Evolutionary conservation across 1,140 invertebrate species (phyloP).

Genomic region (Atta texana): DNA sequence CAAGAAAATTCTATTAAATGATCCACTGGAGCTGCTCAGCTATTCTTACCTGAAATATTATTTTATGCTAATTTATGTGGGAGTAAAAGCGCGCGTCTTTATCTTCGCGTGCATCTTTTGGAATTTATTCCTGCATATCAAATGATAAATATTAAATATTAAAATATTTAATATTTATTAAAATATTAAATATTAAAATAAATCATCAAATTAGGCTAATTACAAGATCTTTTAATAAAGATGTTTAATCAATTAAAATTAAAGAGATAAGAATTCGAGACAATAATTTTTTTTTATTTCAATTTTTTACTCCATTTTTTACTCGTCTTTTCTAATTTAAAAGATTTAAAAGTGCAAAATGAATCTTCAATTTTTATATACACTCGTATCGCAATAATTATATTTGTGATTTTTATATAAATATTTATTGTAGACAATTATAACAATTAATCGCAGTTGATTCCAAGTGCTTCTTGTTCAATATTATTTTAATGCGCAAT

Average conservation of each 20-base stretch:
- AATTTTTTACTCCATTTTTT: not conserved
- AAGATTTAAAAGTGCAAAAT: not conserved
- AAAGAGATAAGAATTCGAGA: not conserved
- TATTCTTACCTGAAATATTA: not conserved
- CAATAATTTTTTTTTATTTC: not conserved
- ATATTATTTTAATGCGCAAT: not conserved
- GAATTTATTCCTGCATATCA: not conserved
- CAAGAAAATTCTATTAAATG: not conserved
- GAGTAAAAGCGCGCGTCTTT: not conserved
- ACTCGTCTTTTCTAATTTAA: not conserved
- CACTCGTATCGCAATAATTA: not conserved
- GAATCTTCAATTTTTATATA: conserved; percentile 17
- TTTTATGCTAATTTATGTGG: conserved; percentile 40
- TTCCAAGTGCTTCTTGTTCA: not conserved
- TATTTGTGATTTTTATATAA: not conserved
- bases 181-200: not conserved
- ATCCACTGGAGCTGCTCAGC: not conserved
- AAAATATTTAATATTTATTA: no score
- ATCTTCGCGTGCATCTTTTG: not conserved
- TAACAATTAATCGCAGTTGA: not conserved
- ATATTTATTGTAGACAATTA: not conserved
- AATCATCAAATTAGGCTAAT: not conserved
- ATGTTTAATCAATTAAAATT: conserved; percentile 34
- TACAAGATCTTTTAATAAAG: not conserved
- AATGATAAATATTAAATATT: not conserved